phyloP scores from a whole-genome alignment of 2,113 vertebrate species.

The Climacteris rufus region DNA sequence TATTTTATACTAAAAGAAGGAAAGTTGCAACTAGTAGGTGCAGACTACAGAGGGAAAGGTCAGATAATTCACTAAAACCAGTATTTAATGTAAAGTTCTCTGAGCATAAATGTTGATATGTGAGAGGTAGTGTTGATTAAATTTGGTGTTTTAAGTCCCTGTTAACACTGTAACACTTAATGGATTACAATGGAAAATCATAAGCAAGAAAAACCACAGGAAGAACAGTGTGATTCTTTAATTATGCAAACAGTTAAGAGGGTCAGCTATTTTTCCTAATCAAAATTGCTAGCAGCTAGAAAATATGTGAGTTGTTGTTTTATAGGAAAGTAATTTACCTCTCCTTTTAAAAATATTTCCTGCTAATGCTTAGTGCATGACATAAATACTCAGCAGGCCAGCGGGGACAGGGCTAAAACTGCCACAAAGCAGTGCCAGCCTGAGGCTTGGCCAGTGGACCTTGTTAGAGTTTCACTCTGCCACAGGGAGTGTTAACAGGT shows the following conservation, averaged over 20 bases:
- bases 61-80: not conserved
- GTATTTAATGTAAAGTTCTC: conserved; percentile 3
- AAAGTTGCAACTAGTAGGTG: conserved; percentile 18
- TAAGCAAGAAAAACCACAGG: conserved; percentile 3
- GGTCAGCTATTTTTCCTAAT: not conserved
- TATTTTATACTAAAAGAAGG: conserved; percentile 20
- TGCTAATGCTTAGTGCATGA: not conserved
- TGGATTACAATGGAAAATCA: conserved; percentile 30
- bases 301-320: not conserved
- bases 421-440: not conserved
- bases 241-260: conserved; percentile 22
- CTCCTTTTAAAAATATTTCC: not conserved
- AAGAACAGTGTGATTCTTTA: conserved; percentile 3
- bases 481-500: not conserved
- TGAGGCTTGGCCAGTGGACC: not conserved
- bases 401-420: not conserved
- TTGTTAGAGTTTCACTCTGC: not conserved
- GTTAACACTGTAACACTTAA: conserved; percentile 41
- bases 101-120: conserved; percentile 10
- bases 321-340: not conserved
- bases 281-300: not conserved
- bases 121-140: conserved; percentile 52
- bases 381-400: not conserved
- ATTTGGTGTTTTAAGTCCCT: conserved; percentile 3
- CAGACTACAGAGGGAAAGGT: conserved; percentile 27